phyloP scores from a whole-genome alignment of 2,113 vertebrate genomes.

The Pygoscelis antarcticus region DNA sequence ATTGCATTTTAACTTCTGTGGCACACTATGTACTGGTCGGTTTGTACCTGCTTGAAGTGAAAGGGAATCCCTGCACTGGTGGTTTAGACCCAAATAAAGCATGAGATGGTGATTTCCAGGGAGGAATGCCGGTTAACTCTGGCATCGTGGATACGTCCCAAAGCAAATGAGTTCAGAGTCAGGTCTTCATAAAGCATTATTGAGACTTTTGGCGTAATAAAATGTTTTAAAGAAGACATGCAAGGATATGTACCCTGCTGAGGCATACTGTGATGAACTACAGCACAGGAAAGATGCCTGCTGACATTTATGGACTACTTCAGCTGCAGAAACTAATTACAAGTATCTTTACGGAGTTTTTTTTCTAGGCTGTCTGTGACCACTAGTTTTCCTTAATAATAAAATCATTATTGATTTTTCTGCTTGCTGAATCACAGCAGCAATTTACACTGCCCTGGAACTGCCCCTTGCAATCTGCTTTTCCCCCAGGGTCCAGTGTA shows the following conservation, averaged over 20 bases:
- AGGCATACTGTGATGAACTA: background rate
- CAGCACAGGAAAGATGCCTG: background rate
- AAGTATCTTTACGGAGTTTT: background rate
- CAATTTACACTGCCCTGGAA: background rate
- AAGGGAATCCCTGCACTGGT: background rate
- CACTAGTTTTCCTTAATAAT: background rate
- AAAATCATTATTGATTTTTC: background rate
- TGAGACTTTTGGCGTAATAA: background rate
- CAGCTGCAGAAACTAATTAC: background rate
- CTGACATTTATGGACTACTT: background rate
- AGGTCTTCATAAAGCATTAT: background rate
- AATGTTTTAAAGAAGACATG: background rate
- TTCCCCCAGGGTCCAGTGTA: background rate
- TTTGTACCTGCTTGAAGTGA: background rate
- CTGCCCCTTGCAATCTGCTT: background rate
- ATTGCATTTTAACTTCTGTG: background rate
- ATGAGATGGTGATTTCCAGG: background rate
- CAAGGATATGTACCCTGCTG: background rate
- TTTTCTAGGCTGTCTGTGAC: background rate
- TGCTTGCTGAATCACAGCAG: background rate
- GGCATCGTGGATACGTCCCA: accelerated
- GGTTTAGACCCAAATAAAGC: background rate
- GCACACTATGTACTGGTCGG: accelerated
- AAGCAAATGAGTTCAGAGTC: background rate
- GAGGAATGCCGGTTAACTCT: background rate